Base-by-base conservation (phyloP, 2,888 invertebrate species). In the Cataglyphis rosenhaueri region DNA sequence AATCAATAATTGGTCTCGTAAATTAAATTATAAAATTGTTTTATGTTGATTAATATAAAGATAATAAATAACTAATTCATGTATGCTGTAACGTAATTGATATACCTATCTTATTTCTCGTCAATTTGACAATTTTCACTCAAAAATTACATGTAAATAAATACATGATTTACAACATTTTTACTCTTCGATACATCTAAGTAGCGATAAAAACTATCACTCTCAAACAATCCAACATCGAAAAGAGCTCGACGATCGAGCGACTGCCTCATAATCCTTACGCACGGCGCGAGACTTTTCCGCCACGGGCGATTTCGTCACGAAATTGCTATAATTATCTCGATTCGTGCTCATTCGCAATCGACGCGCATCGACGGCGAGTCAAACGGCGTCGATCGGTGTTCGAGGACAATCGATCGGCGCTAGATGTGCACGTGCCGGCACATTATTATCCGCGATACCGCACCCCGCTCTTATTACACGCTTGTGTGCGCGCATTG, bases 261-360 rank as follows among this genome's bases (percentile, higher is more conserved):
- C 32, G 59, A 9, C 12, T 21, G 18, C 32, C 70, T 44, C 78
- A 41, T 76, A 66, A 76, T 68, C 41, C 18, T 32, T 29, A 29
- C 57, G 41, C 38, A 15, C 21, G 15, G 68, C 8, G n/a, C 61
- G 73, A 15, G 25, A 61, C 38, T 75, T 79, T 71, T 41, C 32
- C 76, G 70, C 44, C 44, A 59, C 44, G 25, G 25, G 70, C 70
- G 78, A 70, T 79, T 79, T 79, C 78, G 48, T 70, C 71, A 70
- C 35, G 35, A 70, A 48, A 79, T 79, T 70, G 70, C 78, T 59
- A 44, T 57, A 68, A 76, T 76, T 76, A 76, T 76, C 76, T 44
- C 76, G 68, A 48, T n/a, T 52, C 66, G 66, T 41, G 5, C 21
- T 15, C 44, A 74, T 61, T 74, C 44, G 29, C 75, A 64, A 75